These are phyloP conservation scores for Ploceus nigricollis DNA, from an alignment of 2,113 vertebrate genomes.

Conservation along the genomic window DNA sequence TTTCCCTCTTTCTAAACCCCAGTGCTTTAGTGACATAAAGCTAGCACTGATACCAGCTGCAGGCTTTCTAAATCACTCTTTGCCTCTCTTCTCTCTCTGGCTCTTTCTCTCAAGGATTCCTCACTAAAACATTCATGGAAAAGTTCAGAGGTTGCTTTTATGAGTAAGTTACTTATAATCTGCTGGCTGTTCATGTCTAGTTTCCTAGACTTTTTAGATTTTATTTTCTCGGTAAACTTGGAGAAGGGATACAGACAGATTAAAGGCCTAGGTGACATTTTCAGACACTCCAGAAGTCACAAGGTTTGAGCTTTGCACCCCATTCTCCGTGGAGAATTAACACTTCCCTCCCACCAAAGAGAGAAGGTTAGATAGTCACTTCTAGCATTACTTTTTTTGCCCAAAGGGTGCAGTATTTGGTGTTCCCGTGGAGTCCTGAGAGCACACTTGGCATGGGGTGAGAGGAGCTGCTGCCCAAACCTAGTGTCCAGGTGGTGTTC, in stretches of 20 bases:
- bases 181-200: background rate
- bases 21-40: background rate
- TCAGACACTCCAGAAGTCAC: background rate
- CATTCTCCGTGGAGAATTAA: background rate
- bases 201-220: conserved; percentile 7
- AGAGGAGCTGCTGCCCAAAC: background rate
- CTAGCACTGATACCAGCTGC: background rate
- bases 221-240: conserved; percentile 16
- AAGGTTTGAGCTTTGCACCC: conserved; percentile 2
- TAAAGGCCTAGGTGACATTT: background rate
- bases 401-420: rapidly evolving
- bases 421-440: background rate
- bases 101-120: conserved; percentile 1
- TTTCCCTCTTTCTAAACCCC: background rate
- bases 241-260: conserved; percentile 22
- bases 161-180: conserved; percentile 4
- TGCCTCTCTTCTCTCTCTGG: background rate
- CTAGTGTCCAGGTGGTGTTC: background rate
- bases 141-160: conserved; percentile 14
- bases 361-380: background rate
- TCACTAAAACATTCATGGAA: conserved; percentile 29
- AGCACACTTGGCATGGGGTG: background rate
- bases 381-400: background rate
- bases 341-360: background rate
- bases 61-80: conserved; percentile 1